Conservation (phyloP, 23 tunicate genomes). For the Clavelina lepadiformis region DNA sequence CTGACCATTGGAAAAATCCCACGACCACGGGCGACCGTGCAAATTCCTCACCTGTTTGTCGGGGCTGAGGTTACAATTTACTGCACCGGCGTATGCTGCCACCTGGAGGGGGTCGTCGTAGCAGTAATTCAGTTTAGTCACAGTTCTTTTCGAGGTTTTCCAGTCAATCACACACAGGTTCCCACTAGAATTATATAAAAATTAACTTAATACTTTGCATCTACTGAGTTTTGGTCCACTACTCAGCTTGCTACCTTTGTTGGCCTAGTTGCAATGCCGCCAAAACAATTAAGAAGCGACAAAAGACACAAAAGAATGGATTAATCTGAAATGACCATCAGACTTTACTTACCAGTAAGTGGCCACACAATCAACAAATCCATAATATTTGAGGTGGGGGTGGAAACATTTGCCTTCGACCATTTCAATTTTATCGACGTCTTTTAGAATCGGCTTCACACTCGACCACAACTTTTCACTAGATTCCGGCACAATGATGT, state of each 20-base stretch:
- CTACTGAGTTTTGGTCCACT: too few species aligned
- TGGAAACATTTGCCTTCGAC: slow-evolving; percentile 42
- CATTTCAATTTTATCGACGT: slow-evolving; percentile 18
- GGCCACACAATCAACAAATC: slow-evolving; percentile 72
- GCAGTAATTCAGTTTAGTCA: slow-evolving; percentile 39
- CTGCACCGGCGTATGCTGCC: slow-evolving; percentile 82
- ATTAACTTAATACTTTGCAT: background rate
- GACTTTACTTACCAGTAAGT: slow-evolving; percentile 36
- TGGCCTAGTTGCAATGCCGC: too few species aligned
- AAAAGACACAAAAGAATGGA: too few species aligned
- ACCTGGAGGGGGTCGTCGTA: slow-evolving; percentile 84
- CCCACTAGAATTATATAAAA: slow-evolving; percentile 12
- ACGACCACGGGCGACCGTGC: background rate
- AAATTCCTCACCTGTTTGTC: slow-evolving; percentile 18
- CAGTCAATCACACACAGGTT: slow-evolving; percentile 61
- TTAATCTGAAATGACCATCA: too few species aligned
- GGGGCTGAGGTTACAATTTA: slow-evolving; percentile 11
- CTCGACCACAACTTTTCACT: slow-evolving; percentile 34
- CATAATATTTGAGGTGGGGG: slow-evolving; percentile 49
- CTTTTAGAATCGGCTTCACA: slow-evolving; percentile 36
- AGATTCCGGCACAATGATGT: slow-evolving; percentile 13
- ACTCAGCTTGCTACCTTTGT: too few species aligned
- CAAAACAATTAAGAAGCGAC: too few species aligned
- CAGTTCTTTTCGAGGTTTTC: slow-evolving; percentile 56
- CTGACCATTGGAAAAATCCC: background rate